Conservation (phyloP, 2,888 invertebrate genomes). For the Darwinula stevensoni region DNA sequence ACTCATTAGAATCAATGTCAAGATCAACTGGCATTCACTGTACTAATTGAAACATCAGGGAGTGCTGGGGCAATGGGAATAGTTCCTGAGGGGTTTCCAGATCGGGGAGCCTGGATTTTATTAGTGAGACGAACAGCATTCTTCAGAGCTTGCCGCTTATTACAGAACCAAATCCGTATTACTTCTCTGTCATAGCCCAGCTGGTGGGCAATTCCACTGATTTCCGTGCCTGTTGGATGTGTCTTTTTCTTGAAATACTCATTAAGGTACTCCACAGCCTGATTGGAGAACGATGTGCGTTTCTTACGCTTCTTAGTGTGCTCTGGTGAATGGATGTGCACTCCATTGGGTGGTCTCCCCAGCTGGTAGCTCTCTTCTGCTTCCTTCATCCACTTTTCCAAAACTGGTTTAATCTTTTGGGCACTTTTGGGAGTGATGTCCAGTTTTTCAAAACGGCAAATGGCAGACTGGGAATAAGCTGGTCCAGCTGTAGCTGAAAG, state of each 20-base stretch:
- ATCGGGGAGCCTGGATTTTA: too few relatives aligned
- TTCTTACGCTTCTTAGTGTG: conserved; percentile 88
- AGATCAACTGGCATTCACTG: too few relatives aligned
- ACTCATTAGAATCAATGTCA: too few relatives aligned
- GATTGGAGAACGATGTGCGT: conserved; percentile 86
- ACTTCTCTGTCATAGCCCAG: conserved; percentile 91
- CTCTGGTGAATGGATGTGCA: too few relatives aligned
- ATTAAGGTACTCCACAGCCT: conserved; percentile 74
- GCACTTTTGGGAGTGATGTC: conserved; percentile 98
- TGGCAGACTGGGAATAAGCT: conserved; percentile 94
- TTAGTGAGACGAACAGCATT: too few relatives aligned
- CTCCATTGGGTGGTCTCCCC: conserved; percentile 4
- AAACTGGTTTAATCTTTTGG: conserved; percentile 92
- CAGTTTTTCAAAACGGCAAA: conserved; percentile 98
- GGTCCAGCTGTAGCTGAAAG: too few relatives aligned
- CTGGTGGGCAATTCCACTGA: conserved; percentile 77
- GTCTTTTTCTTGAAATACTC: conserved; percentile 83
- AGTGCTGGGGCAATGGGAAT: too few relatives aligned
- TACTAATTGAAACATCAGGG: too few relatives aligned
- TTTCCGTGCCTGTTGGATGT: conserved; percentile 96
- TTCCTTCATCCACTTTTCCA: conserved; percentile 96
- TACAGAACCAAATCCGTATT: conserved; percentile 97
- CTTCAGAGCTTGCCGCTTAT: conserved; percentile 84
- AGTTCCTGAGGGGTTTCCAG: too few relatives aligned
- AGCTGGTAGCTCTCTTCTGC: conserved; percentile 66